Base-by-base conservation (phyloP, 2,797 vertebrate genomes). In the Sebastes hubbsi region DNA sequence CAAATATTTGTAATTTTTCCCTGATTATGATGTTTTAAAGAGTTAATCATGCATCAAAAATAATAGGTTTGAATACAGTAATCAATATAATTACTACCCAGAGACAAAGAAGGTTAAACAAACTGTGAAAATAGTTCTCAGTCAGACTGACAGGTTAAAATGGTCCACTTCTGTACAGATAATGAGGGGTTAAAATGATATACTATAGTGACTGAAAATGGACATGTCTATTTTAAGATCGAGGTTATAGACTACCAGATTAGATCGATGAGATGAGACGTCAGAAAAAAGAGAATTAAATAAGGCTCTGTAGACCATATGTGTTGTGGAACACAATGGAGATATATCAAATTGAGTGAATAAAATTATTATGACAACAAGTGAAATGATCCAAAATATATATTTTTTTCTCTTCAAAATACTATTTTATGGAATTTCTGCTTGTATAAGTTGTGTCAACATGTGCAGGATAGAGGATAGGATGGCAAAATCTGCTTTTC, bases 151-250 rank as follows among this genome's bases (percentile, higher is more conserved):
- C 27, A 46, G 67, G 18, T 72, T 65, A 69, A 56, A 27, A 49
- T 0, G 4, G 34, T 49, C 16, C 46, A 49, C 7, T 10, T 77
- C n/a, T 32, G 22, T 25, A 70, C 14, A 75, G 64, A 67, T 49
- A 72, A 59, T 25, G 30, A 74, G 36, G 49, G 38, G 67, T 77
- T 86, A 65, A 66, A 80, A 49, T 71, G 0, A 59, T 38, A 65
- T 72, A 59, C 34, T 80, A 30, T 30, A 42, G 9, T 58, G 72
- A 42, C 65, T 73, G n/a, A 87, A 89, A 85, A 74, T 76, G 82
- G 34, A 67, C 30, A 49, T 24, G 62, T 82, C 74, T 87, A 75
- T 78, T 32, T 80, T 59, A 25, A 82, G 36, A 86, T 86, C 36
- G 75, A 58, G 80, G 73, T 81, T 83, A 8, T 20, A 49, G 7